Base-by-base conservation (phyloP, 2,888 invertebrate genomes). In the Miltochrista miniata region DNA sequence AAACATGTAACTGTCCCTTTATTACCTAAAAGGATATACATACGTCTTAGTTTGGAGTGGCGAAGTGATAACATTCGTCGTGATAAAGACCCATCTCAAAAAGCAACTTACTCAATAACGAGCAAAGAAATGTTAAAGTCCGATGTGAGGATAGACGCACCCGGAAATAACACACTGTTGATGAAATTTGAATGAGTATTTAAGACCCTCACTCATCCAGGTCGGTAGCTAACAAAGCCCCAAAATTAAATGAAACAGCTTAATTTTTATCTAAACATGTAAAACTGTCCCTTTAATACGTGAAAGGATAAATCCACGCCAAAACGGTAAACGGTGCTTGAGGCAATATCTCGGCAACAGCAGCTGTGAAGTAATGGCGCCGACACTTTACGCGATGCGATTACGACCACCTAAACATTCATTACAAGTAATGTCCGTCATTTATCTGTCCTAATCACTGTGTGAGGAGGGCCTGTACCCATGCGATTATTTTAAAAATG, bases 321-420 rank as follows among this genome's bases (percentile, higher is more conserved):
- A 70, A 77, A 82, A 76, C 83, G 81, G 83, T 79, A 84, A 86
- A 84, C 74, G 86, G 81, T 81, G 81, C 81, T 83, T 76, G 78
- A 81, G 81, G 88, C 87, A 90, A 90, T 90, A 90, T 88, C 87
- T 86, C 83, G 79, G 83, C 83, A 82, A 85, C 89, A 84, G 85
- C 90, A 90, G 90, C 90, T 90, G 90, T 76, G 82, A 76, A 80
- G 88, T 89, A 87, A 90, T 90, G 90, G 90, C 87, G 87, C 83
- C 86, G 87, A 86, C 90, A 90, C 88, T 90, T 90, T 88, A 83
- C 88, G 87, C 89, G 87, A 88, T 89, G 87, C 84, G 87, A 90
- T 90, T 90, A 90, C 90, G 90, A 85, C 87, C 88, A 89, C 88
- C 90, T 90, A 90, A 90, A 91, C 90, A 91, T 91, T 90, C 90